Base-by-base conservation (phyloP, 2,888 invertebrate genomes). In the Norana najaformis region DNA sequence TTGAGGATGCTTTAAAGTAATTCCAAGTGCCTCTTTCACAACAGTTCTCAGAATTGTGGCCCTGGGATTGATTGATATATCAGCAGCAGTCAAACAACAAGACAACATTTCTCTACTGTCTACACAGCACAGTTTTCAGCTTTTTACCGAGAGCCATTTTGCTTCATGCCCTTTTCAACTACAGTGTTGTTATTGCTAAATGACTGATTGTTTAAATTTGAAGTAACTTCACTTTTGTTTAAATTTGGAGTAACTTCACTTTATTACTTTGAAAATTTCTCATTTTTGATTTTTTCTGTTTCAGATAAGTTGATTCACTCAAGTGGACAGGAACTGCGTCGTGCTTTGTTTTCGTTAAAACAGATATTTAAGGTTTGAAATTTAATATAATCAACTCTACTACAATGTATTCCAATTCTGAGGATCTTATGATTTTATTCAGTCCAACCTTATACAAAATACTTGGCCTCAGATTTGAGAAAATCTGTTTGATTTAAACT, bases 321-420 rank as follows among this genome's bases (percentile, higher is more conserved):
- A 0, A 90, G 37, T 47, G 92, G 92, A 30, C 89, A 91, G 89
- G 92, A 92, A 89, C 89, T 99, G 92, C 96, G 99, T 92, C 96
- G 98, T 92, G 98, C 99, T 30, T 96, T 99, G 92, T 99, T 99
- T 96, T 98, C 99, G 37, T 96, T 99, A 93, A 99, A 99, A 95
- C 99, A 99, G 96, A 98, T 99, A 93, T 98, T 99, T 95, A 97
- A 99, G 96, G 98, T 96, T 94, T n/a, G n/a, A 69, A 69, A 69
- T 30, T n/a, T 69, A n/a, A 16, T 13, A n/a, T 13, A 47, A 8
- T 69, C 69, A n/a, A 11, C 5, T 69, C 69, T 3, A 69, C 1
- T 41, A n/a, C n/a, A 69, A n/a, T 16, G n/a, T n/a, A 69, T 69
- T 69, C n/a, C 1, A 16, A 69, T 69, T 69, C 30, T 69, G 30